Evolutionary conservation across 2,888 invertebrate species (phyloP), one percentile per base, ranked within the genome.

Genomic region (Tenthredo mesomela): DNA sequence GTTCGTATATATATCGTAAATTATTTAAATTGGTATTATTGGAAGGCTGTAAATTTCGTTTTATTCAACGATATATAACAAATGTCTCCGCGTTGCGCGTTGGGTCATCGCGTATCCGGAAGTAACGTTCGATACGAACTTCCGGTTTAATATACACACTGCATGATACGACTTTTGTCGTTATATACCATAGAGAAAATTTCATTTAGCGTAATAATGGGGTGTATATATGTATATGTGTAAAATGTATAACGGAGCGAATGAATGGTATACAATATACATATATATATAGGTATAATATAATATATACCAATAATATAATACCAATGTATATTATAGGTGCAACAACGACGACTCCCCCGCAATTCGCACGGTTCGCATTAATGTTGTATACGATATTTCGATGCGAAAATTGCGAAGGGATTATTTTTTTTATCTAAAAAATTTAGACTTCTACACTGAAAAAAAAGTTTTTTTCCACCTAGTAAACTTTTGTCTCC

Each of bases 91-190:
- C 61, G 33, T 37, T 61, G 21, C 61, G n/a, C 61, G 33, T 37
- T 61, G 21, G 80, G n/a, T 40, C n/a, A 40, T 50, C 58, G 58
- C 58, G 18, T 33, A 77, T 54, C 29, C 77, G 80, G 80, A 80
- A 80, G 80, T 80, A 37, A 61, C 15, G 58, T 80, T 58, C 80
- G 80, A 80, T 61, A 58, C 21, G 7, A 61, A 61, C 40, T 80
- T 80, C 80, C 80, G 80, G 80, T 61, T 40, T 40, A 80, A 80
- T 37, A 80, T 37, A 80, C n/a, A 67, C 12, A 12, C n/a, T n/a
- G n/a, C 33, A 33, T 15, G 15, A 67, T 5, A 67, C 15, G 67
- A 15, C 33, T 29, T 33, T 61, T 61, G 21, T 33, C 33, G 12
- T 12, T 67, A 33, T 67, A 33, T 67, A 33, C 10, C 29, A 18